Conservation (phyloP, 2,113 vertebrate species). For the Phoxinus phoxinus region DNA sequence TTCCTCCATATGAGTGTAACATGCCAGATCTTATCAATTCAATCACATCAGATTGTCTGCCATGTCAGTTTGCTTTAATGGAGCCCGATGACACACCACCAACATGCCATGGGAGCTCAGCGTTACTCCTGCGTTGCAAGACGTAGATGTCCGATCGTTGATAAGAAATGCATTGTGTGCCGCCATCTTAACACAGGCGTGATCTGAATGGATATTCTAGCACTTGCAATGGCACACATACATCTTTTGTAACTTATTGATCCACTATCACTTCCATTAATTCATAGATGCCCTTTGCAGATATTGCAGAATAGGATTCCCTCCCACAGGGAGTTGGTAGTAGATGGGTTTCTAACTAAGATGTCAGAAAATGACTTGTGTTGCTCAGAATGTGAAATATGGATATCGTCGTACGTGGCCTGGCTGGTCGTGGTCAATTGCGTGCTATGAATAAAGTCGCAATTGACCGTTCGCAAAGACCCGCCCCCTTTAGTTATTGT, state of each 20-base stretch:
- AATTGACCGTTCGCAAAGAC: too few species aligned
- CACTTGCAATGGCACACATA: slow-evolving; percentile 54
- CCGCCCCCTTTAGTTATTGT: too few species aligned
- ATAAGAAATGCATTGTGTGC: slow-evolving; percentile 65
- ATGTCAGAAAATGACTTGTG: background rate
- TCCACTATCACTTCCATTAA: slow-evolving; percentile 69
- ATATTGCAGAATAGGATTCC: slow-evolving; percentile 45
- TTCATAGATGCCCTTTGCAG: slow-evolving; percentile 70
- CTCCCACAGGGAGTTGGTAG: background rate
- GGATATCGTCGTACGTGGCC: background rate
- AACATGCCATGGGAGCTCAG: slow-evolving; percentile 22
- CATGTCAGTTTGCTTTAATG: slow-evolving; percentile 39
- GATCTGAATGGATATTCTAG: slow-evolving; percentile 60
- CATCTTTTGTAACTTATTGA: slow-evolving; percentile 69
- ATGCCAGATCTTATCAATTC: slow-evolving; percentile 42
- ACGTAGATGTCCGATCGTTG: slow-evolving; percentile 39
- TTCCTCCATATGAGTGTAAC: slow-evolving; percentile 20
- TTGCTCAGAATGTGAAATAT: background rate
- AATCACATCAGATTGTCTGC: slow-evolving; percentile 39
- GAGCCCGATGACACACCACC: slow-evolving; percentile 54
- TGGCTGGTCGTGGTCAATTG: background rate
- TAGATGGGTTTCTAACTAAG: background rate
- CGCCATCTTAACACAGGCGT: slow-evolving; percentile 57
- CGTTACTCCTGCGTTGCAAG: slow-evolving; percentile 20
- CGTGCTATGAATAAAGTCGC: too few species aligned